phyloP scores from a whole-genome alignment of 2,113 vertebrate genomes.

The Alces alces region DNA sequence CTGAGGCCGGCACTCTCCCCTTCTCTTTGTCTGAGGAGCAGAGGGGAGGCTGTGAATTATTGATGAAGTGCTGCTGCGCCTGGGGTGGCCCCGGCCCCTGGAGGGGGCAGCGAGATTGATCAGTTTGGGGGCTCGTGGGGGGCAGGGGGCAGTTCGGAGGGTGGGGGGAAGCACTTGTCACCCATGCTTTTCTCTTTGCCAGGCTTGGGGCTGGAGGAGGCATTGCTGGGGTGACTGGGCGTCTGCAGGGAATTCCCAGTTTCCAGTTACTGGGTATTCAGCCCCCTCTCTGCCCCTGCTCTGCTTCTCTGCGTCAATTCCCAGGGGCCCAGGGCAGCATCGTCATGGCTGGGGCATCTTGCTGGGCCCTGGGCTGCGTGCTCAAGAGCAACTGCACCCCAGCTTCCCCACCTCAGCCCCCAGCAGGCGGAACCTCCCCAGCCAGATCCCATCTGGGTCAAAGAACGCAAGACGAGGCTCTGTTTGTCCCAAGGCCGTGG shows the following conservation, averaged over 20 bases:
- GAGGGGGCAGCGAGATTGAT: neutral
- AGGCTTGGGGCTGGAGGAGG: constrained; percentile 46
- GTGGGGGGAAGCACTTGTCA: neutral
- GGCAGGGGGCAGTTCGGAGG: constrained; percentile 23
- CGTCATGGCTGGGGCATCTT: neutral
- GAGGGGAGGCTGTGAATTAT: constrained; percentile 68
- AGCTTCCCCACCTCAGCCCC: neutral
- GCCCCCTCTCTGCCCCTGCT: neutral
- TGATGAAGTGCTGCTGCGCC: constrained; percentile 45
- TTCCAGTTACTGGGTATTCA: neutral
- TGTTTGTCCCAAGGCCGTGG: neutral
- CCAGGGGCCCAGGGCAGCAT: neutral
- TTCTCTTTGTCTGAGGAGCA: constrained; percentile 74
- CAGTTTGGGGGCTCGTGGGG: neutral
- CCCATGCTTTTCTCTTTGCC: neutral
- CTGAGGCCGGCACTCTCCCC: neutral
- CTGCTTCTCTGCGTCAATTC: neutral
- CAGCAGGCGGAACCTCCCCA: constrained; percentile 36
- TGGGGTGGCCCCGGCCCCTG: neutral
- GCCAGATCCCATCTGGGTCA: constrained; percentile 55
- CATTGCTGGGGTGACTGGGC: neutral
- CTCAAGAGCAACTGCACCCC: neutral
- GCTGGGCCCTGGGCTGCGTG: accelerated
- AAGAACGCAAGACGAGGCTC: constrained; percentile 48
- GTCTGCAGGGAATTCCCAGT: constrained; percentile 32